A percentile compares a stretch with the other conserved stretches of the same genome.
phyloP scores from a whole-genome alignment of 1,140 invertebrate species.

The Trissolcus basalis region DNA sequence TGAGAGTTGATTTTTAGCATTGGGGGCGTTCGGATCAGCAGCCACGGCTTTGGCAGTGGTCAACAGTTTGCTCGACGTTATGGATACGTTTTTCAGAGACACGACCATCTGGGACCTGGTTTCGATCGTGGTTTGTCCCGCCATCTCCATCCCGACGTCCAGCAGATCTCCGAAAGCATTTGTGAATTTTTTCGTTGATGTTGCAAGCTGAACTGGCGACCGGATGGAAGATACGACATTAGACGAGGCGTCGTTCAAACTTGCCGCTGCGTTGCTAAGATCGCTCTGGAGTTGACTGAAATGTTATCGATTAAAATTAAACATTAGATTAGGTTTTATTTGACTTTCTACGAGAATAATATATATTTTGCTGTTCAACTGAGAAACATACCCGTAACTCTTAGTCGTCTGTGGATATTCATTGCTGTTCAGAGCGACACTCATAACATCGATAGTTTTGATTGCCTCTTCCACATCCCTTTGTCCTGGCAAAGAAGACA shows the following conservation, averaged over 20 bases:
- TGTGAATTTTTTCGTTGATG: slow-evolving; percentile 85
- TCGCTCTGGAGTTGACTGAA: slow-evolving; percentile 88
- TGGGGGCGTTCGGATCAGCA: slow-evolving; percentile 91
- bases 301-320: neutral
- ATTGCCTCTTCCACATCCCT: slow-evolving; percentile 92
- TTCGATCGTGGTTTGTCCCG: slow-evolving; percentile 83
- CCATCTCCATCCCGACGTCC: slow-evolving; percentile 87
- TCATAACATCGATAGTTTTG: slow-evolving; percentile 85
- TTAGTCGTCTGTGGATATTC: slow-evolving; percentile 84
- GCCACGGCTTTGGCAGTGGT: slow-evolving; percentile 92
- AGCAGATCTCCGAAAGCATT: slow-evolving; percentile 87
- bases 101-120: slow-evolving; percentile 87
- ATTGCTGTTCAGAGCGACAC: slow-evolving; percentile 82
- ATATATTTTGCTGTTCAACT: neutral
- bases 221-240: slow-evolving; percentile 85
- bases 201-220: slow-evolving; percentile 82
- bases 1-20: slow-evolving; percentile 91
- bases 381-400: slow-evolving; percentile 79
- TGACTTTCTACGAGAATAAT: too few species aligned
- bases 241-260: slow-evolving; percentile 88
- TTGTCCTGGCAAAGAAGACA: slow-evolving; percentile 91
- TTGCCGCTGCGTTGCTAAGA: slow-evolving; percentile 87
- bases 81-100: slow-evolving; percentile 90
- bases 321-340: neutral
- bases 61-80: slow-evolving; percentile 91